A percentile compares a stretch with the other conserved stretches of the same genome.
Evolutionary conservation across 2,888 invertebrate species (phyloP).

Genomic region (Drosophila bunnanda): DNA sequence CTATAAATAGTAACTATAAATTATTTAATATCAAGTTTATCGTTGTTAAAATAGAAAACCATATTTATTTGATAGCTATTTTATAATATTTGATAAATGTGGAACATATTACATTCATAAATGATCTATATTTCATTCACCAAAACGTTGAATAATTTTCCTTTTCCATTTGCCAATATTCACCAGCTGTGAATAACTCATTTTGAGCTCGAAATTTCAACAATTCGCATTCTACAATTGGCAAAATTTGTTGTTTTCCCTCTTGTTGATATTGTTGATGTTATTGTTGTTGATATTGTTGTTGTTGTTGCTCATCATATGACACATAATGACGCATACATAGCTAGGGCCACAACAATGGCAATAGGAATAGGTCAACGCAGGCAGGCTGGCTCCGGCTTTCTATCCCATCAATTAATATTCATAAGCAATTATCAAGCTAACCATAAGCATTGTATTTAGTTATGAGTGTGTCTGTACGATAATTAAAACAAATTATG

Average conservation of each 20-base stretch:
- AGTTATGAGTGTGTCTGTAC: slow-evolving; percentile 11
- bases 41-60: background rate
- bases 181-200: slow-evolving; percentile 10
- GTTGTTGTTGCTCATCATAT: slow-evolving; percentile 34
- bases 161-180: slow-evolving; percentile 6
- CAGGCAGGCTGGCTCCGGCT: slow-evolving; percentile 32
- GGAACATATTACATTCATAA: background rate
- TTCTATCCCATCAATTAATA: slow-evolving; percentile 63
- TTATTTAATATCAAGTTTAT: too few species aligned
- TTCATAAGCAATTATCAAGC: slow-evolving; percentile 62
- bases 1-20: background rate
- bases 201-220: background rate
- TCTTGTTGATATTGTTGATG: background rate
- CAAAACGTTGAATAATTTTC: background rate
- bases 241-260: background rate
- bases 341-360: slow-evolving; percentile 28
- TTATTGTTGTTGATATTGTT: slow-evolving; percentile 3
- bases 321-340: slow-evolving; percentile 66
- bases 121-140: too few species aligned
- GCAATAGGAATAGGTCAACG: slow-evolving; percentile 2
- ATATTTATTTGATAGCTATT: background rate
- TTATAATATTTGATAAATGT: background rate
- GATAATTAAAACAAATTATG: slow-evolving; percentile 71
- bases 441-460: slow-evolving; percentile 38
- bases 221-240: slow-evolving; percentile 14